Percentiles rank a stretch among this genome's conserved stretches.
Evolutionary conservation across 1,140 invertebrate species (phyloP).

Genomic region (Hypsibius dujardini): DNA sequence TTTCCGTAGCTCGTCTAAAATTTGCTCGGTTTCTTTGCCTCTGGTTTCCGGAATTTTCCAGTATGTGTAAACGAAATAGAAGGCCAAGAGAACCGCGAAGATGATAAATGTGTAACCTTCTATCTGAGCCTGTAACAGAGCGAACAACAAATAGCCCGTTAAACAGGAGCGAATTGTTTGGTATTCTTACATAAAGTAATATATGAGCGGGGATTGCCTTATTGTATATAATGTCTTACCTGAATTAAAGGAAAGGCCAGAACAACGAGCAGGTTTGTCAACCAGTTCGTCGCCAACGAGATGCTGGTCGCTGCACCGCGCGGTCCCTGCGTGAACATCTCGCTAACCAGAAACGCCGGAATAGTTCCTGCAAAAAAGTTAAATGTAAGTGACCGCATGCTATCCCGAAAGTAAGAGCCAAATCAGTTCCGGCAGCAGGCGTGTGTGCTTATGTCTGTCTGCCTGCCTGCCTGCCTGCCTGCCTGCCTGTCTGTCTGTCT

Average conservation of each 20-base stretch:
- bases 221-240: neutral
- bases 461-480: too few species aligned
- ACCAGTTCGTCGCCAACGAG: neutral
- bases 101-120: slow-evolving; percentile 37
- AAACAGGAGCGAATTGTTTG: neutral
- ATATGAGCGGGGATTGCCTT: neutral
- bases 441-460: too few species aligned
- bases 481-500: too few species aligned
- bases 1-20: slow-evolving; percentile 22
- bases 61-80: slow-evolving; percentile 38
- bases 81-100: slow-evolving; percentile 34
- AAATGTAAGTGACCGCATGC: neutral
- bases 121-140: slow-evolving; percentile 48
- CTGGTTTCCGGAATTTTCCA: slow-evolving; percentile 42
- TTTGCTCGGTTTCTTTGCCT: slow-evolving; percentile 36
- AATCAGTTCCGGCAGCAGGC: too few species aligned
- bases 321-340: slow-evolving; percentile 11
- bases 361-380: slow-evolving; percentile 15
- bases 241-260: neutral
- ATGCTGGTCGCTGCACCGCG: neutral
- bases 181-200: neutral
- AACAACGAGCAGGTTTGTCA: neutral
- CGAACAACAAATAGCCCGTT: neutral
- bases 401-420: too few species aligned
- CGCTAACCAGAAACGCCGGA: slow-evolving; percentile 14